Base-by-base conservation (phyloP, 2,888 invertebrate species). In the Pocota personata region DNA sequence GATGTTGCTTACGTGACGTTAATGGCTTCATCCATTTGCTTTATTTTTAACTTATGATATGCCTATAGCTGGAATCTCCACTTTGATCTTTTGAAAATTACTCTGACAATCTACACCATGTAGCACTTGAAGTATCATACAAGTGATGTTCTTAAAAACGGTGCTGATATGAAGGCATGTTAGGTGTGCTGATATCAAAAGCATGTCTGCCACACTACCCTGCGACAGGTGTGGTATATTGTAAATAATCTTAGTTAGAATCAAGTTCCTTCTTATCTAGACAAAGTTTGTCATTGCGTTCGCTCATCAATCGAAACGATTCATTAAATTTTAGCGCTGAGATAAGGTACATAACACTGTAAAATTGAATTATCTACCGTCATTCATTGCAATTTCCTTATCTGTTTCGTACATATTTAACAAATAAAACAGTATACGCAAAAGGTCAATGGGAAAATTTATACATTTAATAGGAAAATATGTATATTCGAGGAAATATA, bases 341-440 rank as follows among this genome's bases (percentile, higher is more conserved):
- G 46, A 57, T 66, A 66, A 48, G 57, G n/a, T n/a, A 19, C n/a
- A n/a, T n/a, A n/a, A n/a, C n/a, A 16, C 6, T 58, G 4, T 27
- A 24, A 52, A 52, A 46, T 30, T 57, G 3, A 46, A 27, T 5
- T 32, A 37, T 35, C 2, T 57, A 57, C n/a, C 14, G 30, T 55
- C 8, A 3, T 12, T 2, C 30, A 66, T 35, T 66, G 46, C 16
- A 16, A 43, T 57, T 66, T 21, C 3, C 27, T 58, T 60, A 69
- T 77, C 77, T 55, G 3, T 37, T 32, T 10, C 10, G 10, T 19
- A 55, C 8, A 55, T 32, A 14, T 6, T 21, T 10, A 14, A 27
- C n/a, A 30, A 2, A 30, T 10, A 10, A 24, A 50, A 10, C 24
- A 7, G 3, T 50, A 10, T 50, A n/a, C 19, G 3, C 3, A 57